Percentiles rank a stretch among this genome's conserved stretches.
These are phyloP conservation scores for Pseudeuparius sepicola DNA, from an alignment of 2,888 invertebrate species.

Conservation along the genomic window DNA sequence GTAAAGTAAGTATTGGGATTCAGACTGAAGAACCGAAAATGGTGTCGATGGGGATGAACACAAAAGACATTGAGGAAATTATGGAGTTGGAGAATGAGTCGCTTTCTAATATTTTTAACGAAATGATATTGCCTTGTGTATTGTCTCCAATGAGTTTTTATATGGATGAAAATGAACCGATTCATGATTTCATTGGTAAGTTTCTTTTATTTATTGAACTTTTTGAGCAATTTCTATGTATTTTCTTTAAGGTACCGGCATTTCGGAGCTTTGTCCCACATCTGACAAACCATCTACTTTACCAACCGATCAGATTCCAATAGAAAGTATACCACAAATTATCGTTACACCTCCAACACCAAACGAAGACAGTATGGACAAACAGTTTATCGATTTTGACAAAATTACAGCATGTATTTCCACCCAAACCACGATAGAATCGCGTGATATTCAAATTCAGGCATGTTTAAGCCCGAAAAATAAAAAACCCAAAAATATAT, in stretches of 20 bases:
- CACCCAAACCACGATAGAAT: too few relatives aligned
- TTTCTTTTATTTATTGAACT: neutral
- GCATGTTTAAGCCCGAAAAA: too few relatives aligned
- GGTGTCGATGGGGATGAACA: too few relatives aligned
- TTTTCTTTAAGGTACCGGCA: neutral
- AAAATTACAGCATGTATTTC: too few relatives aligned
- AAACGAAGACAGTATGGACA: too few relatives aligned
- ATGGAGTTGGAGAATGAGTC: constrained; percentile 5
- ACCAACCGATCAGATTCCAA: too few relatives aligned
- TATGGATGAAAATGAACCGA: too few relatives aligned
- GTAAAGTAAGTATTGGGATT: neutral
- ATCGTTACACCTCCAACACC: constrained; percentile 20
- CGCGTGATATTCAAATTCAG: too few relatives aligned
- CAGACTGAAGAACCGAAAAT: neutral
- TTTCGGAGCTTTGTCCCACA: neutral
- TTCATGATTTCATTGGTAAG: too few relatives aligned
- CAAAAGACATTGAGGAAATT: constrained; percentile 12
- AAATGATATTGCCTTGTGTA: constrained; percentile 20
- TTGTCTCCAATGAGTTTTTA: constrained; percentile 20
- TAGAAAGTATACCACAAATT: constrained; percentile 19
- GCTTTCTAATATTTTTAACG: constrained; percentile 20
- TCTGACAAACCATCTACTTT: too few relatives aligned
- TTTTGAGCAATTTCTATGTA: neutral
- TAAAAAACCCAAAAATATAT: too few relatives aligned
- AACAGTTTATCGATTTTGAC: too few relatives aligned